Base-by-base conservation (phyloP, 2,113 vertebrate species). In the Suricata suricatta region DNA sequence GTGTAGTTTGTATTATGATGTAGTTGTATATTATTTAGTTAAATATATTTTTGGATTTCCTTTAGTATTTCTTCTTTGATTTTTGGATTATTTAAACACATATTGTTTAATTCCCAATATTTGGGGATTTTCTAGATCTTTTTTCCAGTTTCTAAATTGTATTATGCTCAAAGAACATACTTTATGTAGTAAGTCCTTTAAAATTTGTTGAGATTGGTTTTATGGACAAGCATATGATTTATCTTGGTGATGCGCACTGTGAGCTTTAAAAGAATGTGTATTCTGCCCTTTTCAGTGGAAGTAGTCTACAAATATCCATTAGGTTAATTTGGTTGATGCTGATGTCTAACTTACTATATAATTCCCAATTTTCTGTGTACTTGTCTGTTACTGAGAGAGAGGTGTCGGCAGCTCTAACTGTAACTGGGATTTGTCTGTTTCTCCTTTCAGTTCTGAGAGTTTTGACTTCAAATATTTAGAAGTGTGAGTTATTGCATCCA, bases 391-490 rank as follows among this genome's bases (percentile, higher is more conserved):
- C 71, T 66, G 47, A 93, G 44, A 27, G 13, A 31, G 25, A 11
- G 66, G 17, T 72, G 3, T 33, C 85, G 57, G 90, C 15, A 25
- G 77, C 31, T 74, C 54, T n/a, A 71, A 7, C 71, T 93, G 0
- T 80, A 85, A 38, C 7, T 74, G 71, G 7, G 44, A 21, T 57
- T 60, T 93, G 25, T 79, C 25, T 21, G 3, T 50, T 80, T n/a
- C 25, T 89, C 63, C 27, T 77, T 89, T 79, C 21, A 9, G 3
- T 81, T 81, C 50, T 77, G 71, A 92, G 50, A 74, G 72, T 80
- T 95, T 90, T 93, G 38, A 80, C 25, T 66, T 90, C 19, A 97
- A 31, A 29, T 72, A 81, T 68, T 86, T 90, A 90, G 66, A 81
- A 93, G 66, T 2, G 11, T n/a, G 29, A 17, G 38, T 88, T 47